Percentiles rank a stretch among this genome's conserved stretches.
These are phyloP conservation scores for Drosophila pectinifera DNA, from an alignment of 1,140 invertebrate species.

Conservation along the genomic window DNA sequence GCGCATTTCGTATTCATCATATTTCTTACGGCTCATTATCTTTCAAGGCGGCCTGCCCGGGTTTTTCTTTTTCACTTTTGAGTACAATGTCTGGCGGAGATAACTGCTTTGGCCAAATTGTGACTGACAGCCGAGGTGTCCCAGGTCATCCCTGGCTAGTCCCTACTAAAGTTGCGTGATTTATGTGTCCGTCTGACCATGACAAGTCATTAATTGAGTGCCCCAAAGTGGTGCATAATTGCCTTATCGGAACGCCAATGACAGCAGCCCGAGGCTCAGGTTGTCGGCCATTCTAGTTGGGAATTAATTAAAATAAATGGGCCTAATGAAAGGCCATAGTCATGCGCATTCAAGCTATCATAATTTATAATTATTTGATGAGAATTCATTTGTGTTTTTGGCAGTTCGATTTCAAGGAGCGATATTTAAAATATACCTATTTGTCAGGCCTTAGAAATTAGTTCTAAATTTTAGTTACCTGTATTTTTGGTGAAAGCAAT, in stretches of 20 bases:
- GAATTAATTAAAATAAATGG: constrained; percentile 59
- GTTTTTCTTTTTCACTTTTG: constrained; percentile 1
- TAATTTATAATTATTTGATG: constrained; percentile 23
- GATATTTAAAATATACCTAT: neutral
- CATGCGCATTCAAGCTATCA: neutral
- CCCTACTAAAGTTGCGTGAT: constrained; percentile 44
- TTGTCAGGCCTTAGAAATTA: neutral
- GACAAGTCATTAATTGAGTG: constrained; percentile 77
- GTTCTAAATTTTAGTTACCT: neutral
- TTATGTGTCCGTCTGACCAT: constrained; percentile 65
- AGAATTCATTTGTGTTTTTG: constrained; percentile 3
- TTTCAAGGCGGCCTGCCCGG: constrained; percentile 25
- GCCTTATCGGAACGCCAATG: constrained; percentile 43
- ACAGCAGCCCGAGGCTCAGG: constrained; percentile 20
- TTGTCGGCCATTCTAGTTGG: constrained; percentile 19
- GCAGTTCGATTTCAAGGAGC: neutral
- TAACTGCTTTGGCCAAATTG: constrained; percentile 61
- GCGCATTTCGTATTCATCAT: constrained; percentile 46
- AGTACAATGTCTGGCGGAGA: constrained; percentile 50
- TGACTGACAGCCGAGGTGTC: constrained; percentile 29
- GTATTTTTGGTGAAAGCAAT: neutral
- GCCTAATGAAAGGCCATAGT: constrained; percentile 1
- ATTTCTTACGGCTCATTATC: constrained; percentile 42
- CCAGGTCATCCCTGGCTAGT: constrained; percentile 2
- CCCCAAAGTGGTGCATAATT: constrained; percentile 57